Conservation (phyloP, 1,140 invertebrate species). For the Brachionus rubens region DNA sequence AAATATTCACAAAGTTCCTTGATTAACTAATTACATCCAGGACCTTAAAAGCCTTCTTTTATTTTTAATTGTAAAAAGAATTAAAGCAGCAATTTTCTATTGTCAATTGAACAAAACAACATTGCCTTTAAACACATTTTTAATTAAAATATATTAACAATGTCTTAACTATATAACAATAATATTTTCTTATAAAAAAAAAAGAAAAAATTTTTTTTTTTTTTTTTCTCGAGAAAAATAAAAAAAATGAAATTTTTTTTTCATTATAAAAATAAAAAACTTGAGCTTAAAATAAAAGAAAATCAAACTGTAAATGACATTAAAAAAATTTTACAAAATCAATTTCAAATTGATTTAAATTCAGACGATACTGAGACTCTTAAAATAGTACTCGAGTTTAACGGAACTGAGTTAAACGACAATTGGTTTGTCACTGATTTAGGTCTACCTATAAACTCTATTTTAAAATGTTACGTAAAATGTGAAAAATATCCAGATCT, state of each 20-base stretch:
- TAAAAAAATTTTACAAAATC: background rate
- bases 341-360: constrained; percentile 17
- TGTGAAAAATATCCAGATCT: background rate
- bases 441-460: background rate
- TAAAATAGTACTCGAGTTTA: background rate
- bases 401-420: background rate
- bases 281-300: background rate
- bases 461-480: background rate
- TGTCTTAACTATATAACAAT: too few relatives aligned
- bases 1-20: too few relatives aligned
- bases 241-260: constrained; percentile 45
- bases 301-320: constrained; percentile 12
- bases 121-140: too few relatives aligned
- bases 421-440: constrained; percentile 19
- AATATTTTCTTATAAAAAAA: too few relatives aligned
- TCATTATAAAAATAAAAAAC: background rate
- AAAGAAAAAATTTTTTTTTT: too few relatives aligned
- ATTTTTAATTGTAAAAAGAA: too few relatives aligned
- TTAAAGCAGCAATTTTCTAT: too few relatives aligned
- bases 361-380: background rate
- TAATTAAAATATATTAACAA: too few relatives aligned
- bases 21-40: too few relatives aligned
- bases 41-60: too few relatives aligned
- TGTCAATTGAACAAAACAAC: too few relatives aligned
- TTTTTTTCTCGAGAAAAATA: too few relatives aligned